These are phyloP conservation scores for Halcyon senegalensis DNA, from an alignment of 2,113 vertebrate species.

Conservation along the genomic window DNA sequence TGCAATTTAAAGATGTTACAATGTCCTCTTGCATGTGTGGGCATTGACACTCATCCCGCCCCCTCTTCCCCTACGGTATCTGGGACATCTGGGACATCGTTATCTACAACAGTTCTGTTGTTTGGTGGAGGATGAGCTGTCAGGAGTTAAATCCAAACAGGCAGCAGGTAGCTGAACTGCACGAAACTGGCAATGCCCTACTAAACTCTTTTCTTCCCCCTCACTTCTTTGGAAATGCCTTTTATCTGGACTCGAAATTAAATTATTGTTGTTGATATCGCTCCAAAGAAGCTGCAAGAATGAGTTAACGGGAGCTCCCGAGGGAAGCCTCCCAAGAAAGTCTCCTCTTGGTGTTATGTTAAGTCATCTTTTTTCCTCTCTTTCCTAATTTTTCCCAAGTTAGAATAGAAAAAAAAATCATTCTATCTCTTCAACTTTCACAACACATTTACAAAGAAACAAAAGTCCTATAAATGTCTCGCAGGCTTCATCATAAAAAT, in stretches of 20 bases:
- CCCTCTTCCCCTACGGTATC: not conserved
- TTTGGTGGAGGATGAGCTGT: not conserved
- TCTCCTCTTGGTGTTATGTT: not conserved
- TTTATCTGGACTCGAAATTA: conserved; percentile 29
- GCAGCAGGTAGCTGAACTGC: conserved; percentile 10
- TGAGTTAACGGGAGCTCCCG: not conserved
- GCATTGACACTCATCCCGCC: not conserved
- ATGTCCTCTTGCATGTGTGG: not conserved
- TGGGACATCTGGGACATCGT: not conserved
- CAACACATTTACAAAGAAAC: not conserved
- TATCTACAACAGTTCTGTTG: not conserved
- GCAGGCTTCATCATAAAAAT: not conserved
- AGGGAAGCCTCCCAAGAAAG: not conserved
- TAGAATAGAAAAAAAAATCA: not conserved
- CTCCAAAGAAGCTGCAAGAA: conserved; percentile 13
- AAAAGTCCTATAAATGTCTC: not conserved
- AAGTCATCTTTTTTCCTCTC: not conserved
- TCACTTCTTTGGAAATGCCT: not conserved
- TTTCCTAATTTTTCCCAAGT: not conserved
- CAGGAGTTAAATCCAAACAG: not conserved
- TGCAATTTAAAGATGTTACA: not conserved
- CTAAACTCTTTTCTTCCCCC: not conserved
- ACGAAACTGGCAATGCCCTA: not conserved
- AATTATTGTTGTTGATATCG: not conserved
- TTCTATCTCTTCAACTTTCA: not conserved